Conservation (phyloP, 2,797 vertebrate species). For the Iguana delicatissima region DNA sequence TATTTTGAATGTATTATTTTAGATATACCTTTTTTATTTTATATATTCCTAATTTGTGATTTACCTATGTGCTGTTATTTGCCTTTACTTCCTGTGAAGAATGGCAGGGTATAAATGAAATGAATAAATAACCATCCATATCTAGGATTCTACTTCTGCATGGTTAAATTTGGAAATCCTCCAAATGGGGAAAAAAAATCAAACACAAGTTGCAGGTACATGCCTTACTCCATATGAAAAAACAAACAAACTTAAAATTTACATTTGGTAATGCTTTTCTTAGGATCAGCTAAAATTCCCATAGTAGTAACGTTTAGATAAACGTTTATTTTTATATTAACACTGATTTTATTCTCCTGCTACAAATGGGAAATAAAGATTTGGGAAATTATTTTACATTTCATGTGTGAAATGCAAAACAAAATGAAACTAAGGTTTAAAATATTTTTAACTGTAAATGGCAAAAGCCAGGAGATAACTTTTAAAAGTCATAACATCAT, state of each 20-base stretch:
- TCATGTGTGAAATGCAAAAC: not conserved
- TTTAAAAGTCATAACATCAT: not conserved
- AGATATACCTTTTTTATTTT: no score
- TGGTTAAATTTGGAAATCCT: not conserved
- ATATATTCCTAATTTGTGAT: no score
- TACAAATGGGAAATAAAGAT: not conserved
- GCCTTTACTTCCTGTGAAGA: not conserved
- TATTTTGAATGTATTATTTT: no score
- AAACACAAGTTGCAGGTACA: not conserved
- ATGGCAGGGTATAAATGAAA: not conserved
- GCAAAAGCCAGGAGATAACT: not conserved
- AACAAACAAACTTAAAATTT: not conserved
- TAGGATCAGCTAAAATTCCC: not conserved
- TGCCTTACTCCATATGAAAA: not conserved
- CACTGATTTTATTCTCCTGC: not conserved
- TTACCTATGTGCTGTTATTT: no score
- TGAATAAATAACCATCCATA: not conserved
- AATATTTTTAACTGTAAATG: not conserved
- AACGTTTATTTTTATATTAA: not conserved
- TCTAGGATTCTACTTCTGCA: not conserved
- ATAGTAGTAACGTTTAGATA: not conserved
- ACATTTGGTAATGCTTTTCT: no score
- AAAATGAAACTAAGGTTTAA: not conserved
- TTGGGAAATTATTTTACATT: not conserved
- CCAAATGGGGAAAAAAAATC: not conserved